Base-by-base conservation (phyloP, 2,797 vertebrate genomes). In the Galago senegalensis region DNA sequence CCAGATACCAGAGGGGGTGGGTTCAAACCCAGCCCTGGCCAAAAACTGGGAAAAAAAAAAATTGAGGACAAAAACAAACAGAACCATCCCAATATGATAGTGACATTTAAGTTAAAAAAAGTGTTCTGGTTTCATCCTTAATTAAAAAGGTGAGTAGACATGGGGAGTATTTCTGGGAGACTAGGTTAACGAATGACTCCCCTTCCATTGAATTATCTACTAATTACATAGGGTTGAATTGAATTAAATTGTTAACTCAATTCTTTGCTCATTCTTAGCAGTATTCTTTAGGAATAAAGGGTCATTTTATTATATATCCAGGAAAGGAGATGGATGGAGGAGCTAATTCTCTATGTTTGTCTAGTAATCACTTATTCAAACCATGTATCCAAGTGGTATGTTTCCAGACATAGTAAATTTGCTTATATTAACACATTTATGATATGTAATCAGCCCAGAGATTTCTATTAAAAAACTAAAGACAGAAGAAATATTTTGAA, bases 331-430 rank as follows among this genome's bases (percentile, higher is more conserved):
- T 23, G 43, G 49, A 94, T 34, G 53, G 79, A 95, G 37, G 27
- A 92, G 70, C 2, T 5, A 56, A 88, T 90, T 79, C 43, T 82
- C 29, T 77, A 9, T 69, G 34, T 96, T 91, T 81, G 92, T 13
- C 85, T 40, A 53, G 27, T 37, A 89, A 49, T 27, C 60, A 88
- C 56, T 65, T 92, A 86, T 53, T 67, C 80, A 29, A 37, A 80
- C 25, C 29, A 80, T 80, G 14, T 27, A n/a, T 63, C 40, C 37
- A 67, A 89, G 67, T 25, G 20, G 49, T 4, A 65, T 3, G 70
- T 34, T 81, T 80, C 90, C 77, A 61, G 60, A 87, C 76, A 77
- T 13, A 93, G 60, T 63, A 65, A 46, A 82, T 85, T 81, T 79
- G 49, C 27, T 79, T 73, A 27, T 56, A 27, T 23, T 65, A 58